Base-by-base conservation (phyloP, 1,140 invertebrate genomes). In the Drosophila cardini region DNA sequence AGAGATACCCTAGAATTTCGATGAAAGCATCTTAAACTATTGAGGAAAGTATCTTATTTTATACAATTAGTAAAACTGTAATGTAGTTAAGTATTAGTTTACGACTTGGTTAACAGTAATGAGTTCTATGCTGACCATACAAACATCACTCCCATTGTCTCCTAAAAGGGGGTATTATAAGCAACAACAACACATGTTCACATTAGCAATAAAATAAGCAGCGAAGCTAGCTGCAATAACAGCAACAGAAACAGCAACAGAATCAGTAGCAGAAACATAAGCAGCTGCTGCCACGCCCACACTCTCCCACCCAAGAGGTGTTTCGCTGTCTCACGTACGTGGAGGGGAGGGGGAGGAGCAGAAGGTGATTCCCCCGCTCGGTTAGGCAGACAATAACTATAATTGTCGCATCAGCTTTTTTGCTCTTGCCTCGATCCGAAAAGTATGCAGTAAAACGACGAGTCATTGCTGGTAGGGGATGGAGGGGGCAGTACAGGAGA, bases 401-500 rank as follows among this genome's bases (percentile, higher is more conserved):
- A 87, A 86, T 86, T 86, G 82, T 86, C 83, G 82, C 82, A 86
- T 86, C 82, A 86, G 82, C 82, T 74, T 87, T 87, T 82, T 87
- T 85, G 69, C 55, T 18, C 56, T 48, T 55, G 38, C 36, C 45
- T 32, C 15, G 21, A 16, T 46, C 65, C 81, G 46, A 80, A 84
- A 84, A 80, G 78, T 76, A 65, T 57, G 68, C 72, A 84, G 76
- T 80, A 76, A 82, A 77, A 74, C 52, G 68, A 42, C 15, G 48
- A 83, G 64, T 83, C 80, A 83, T 76, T 60, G 62, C 40, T 13
- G 11, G 45, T 36, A 36, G 15, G 40, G 11, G 32, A n/a, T 7
- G 13, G 21, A 55, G 42, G 13, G 26, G 45, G 16, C 8, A n/a
- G 13, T 6, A 8, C 45, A 69, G 26, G 43, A 15, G 38, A 62